Evolutionary conservation across 2,888 invertebrate species (phyloP).

Genomic region (Melinaea marsaeus): DNA sequence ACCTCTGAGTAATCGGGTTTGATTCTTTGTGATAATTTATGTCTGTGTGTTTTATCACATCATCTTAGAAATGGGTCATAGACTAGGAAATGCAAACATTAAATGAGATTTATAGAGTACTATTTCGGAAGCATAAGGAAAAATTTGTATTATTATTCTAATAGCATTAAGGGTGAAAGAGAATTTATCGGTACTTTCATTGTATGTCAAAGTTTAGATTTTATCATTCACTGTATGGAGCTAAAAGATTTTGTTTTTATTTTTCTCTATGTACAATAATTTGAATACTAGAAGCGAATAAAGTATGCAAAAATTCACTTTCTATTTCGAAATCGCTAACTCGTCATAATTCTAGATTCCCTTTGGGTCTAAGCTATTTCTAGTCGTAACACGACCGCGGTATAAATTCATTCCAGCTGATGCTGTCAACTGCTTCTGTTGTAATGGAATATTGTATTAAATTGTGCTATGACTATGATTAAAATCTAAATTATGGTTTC

Average conservation of each 20-base stretch:
- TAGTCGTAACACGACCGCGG: constrained; percentile 26
- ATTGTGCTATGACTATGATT: constrained; percentile 13
- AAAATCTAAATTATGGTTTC: constrained; percentile 21
- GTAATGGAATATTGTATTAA: constrained; percentile 46
- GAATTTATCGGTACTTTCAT: not conserved
- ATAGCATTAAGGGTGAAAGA: constrained; percentile 11
- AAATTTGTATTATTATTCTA: constrained; percentile 1
- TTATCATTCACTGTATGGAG: not conserved
- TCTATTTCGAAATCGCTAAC: constrained; percentile 10
- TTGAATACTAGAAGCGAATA: not conserved
- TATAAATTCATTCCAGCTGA: constrained; percentile 29
- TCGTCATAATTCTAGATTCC: constrained; percentile 14
- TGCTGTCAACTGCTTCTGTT: constrained; percentile 29
- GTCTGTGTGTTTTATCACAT: constrained; percentile 28
- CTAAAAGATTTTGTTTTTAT: not conserved
- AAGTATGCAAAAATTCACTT: not conserved
- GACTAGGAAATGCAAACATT: constrained; percentile 24
- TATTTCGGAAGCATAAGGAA: constrained; percentile 16
- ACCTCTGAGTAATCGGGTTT: constrained; percentile 38
- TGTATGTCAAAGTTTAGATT: too few relatives aligned
- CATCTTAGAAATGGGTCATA: constrained; percentile 23
- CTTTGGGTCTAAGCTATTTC: constrained; percentile 20
- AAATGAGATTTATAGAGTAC: constrained; percentile 21
- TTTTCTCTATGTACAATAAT: too few relatives aligned
- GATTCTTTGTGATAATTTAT: constrained; percentile 32